Conservation (phyloP, 2,797 vertebrate genomes). For the Silurus aristotelis region DNA sequence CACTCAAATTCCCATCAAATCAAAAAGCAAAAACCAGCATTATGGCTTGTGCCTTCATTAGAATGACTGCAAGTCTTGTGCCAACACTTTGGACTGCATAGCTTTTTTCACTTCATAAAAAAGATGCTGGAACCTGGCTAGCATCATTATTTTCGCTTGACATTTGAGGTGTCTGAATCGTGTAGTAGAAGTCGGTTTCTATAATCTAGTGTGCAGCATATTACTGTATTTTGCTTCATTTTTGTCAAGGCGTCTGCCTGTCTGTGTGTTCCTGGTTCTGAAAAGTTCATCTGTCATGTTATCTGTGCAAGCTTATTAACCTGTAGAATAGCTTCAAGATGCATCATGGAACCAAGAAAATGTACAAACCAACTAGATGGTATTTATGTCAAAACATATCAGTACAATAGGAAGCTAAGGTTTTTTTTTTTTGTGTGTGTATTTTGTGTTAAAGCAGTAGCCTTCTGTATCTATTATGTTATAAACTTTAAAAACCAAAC, state of each 20-base stretch:
- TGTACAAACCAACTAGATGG: background rate
- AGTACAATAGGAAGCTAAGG: background rate
- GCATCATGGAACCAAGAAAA: background rate
- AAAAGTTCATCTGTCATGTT: background rate
- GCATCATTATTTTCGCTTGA: background rate
- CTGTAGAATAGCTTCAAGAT: background rate
- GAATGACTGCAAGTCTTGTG: background rate
- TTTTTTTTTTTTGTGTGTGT: background rate
- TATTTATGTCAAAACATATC: background rate
- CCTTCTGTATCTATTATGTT: background rate
- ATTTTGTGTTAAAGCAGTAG: background rate
- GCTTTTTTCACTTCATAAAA: background rate
- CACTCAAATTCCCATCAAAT: background rate
- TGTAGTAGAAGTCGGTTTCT: background rate
- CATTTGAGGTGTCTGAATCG: background rate
- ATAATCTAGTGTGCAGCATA: background rate
- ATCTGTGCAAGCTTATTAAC: background rate
- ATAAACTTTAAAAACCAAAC: background rate
- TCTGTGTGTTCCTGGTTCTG: background rate
- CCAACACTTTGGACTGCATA: background rate
- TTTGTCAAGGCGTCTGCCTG: background rate
- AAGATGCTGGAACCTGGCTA: background rate
- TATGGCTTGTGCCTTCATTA: background rate
- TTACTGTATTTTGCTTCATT: background rate
- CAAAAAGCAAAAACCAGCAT: background rate